phyloP scores from a whole-genome alignment of 2,888 invertebrate genomes.

The Ochlodes sylvanus region DNA sequence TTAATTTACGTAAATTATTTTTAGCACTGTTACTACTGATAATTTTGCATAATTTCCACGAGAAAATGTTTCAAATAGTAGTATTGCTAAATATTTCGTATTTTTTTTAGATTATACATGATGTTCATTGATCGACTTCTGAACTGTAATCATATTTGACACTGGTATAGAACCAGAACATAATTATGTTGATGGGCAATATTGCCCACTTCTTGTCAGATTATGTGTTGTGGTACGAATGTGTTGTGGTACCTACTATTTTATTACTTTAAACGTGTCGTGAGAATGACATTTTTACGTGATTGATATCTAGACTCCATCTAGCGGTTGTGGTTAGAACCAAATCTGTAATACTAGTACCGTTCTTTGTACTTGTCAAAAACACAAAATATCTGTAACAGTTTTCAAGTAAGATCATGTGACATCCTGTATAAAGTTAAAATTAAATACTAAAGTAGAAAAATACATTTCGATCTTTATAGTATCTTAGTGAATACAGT shows the following conservation, averaged over 20 bases:
- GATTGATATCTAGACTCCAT: no score
- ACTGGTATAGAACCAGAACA: no score
- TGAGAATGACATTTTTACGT: no score
- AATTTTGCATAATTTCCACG: not conserved
- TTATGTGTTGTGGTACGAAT: no score
- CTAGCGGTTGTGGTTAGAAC: no score
- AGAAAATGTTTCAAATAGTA: not conserved
- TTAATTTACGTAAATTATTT: slow-evolving; percentile 10
- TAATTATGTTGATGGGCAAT: no score
- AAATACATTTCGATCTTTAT: not conserved
- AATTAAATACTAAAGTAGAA: not conserved
- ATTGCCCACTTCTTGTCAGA: no score
- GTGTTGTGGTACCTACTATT: not conserved
- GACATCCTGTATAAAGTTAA: not conserved
- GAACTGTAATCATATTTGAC: no score
- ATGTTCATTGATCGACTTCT: not conserved
- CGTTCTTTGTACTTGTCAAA: no score
- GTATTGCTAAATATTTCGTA: not conserved
- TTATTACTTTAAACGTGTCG: not conserved
- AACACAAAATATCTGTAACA: no score
- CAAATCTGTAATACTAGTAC: no score
- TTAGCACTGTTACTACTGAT: not conserved
- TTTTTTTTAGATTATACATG: not conserved
- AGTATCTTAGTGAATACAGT: not conserved
- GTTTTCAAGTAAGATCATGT: no score